Percentiles rank a stretch among this genome's conserved stretches.
These are phyloP conservation scores for Anticlea derivata DNA, from an alignment of 2,888 invertebrate genomes.

Conservation along the genomic window DNA sequence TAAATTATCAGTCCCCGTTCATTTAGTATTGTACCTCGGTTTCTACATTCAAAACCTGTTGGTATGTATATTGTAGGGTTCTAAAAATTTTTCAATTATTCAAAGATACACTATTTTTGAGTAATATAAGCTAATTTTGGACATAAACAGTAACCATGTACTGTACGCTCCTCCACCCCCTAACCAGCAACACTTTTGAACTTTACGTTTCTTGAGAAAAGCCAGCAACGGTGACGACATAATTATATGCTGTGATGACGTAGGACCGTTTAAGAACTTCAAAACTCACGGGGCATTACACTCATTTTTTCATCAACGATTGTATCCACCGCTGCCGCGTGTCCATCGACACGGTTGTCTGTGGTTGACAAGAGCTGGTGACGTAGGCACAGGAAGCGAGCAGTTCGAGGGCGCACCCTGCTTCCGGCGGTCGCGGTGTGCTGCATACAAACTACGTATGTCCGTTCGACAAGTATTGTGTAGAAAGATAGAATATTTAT, in stretches of 20 bases:
- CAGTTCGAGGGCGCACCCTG: slow-evolving; percentile 74
- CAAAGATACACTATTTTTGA: no score
- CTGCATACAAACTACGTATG: slow-evolving; percentile 65
- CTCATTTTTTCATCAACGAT: slow-evolving; percentile 6
- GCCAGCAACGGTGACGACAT: background rate
- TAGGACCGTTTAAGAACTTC: slow-evolving; percentile 5
- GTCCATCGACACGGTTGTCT: slow-evolving; percentile 23
- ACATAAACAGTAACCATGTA: no score
- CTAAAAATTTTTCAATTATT: no score
- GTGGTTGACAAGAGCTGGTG: slow-evolving; percentile 30
- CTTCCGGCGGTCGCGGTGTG: slow-evolving; percentile 74
- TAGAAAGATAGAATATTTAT: slow-evolving; percentile 11
- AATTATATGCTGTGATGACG: no score
- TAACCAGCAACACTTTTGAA: background rate
- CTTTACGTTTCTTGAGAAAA: background rate
- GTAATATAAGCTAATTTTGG: no score
- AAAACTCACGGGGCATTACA: slow-evolving; percentile 12
- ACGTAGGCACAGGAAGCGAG: slow-evolving; percentile 64
- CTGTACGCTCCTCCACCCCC: no score
- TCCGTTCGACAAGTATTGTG: slow-evolving; percentile 17
- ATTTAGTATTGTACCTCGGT: no score
- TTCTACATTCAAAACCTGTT: no score
- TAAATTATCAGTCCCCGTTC: no score
- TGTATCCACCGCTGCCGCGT: slow-evolving; percentile 14
- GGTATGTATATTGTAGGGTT: no score